These are phyloP conservation scores for Aurelia coerulea DNA, from an alignment of 30 jellyfish, hydroid and myxozoan species.

Conservation along the genomic window DNA sequence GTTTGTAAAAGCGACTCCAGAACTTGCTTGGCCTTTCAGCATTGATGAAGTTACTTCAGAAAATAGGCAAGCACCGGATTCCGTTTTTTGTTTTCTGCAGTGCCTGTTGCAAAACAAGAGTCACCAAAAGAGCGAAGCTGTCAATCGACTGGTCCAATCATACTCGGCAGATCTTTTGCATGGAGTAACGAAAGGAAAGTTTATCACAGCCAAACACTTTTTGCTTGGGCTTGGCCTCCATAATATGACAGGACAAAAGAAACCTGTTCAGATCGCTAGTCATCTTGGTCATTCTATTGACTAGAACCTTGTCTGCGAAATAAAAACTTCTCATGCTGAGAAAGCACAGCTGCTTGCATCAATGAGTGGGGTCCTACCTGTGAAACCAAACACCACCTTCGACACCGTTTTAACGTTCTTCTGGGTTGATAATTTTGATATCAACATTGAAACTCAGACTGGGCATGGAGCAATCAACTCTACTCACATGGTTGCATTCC, in stretches of 20 bases:
- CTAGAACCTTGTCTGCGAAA: conserved; percentile 5
- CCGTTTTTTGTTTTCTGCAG: neutral
- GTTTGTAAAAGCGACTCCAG: conserved; percentile 15
- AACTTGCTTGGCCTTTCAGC: conserved; percentile 35
- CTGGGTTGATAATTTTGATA: too few species aligned
- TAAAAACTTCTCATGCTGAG: conserved; percentile 51
- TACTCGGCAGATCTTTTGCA: too few species aligned
- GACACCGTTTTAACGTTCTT: too few species aligned
- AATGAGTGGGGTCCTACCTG: conserved; percentile 21
- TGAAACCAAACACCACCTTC: too few species aligned
- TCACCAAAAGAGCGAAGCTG: neutral
- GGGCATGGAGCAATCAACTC: too few species aligned
- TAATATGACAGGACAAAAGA: neutral
- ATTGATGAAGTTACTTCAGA: conserved; percentile 42
- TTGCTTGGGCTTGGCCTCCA: conserved; percentile 13
- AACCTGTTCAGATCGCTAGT: too few species aligned
- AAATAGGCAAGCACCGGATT: conserved; percentile 28
- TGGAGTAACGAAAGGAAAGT: too few species aligned
- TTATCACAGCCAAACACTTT: too few species aligned
- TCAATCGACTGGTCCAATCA: neutral
- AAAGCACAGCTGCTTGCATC: conserved; percentile 42
- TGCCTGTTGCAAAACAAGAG: conserved; percentile 14
- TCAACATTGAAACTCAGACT: too few species aligned
- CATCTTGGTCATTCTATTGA: neutral
- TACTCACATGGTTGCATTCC: conserved; percentile 35